These are phyloP conservation scores for Emydoidea blandingii DNA, from an alignment of 2,797 vertebrate genomes.

Conservation along the genomic window DNA sequence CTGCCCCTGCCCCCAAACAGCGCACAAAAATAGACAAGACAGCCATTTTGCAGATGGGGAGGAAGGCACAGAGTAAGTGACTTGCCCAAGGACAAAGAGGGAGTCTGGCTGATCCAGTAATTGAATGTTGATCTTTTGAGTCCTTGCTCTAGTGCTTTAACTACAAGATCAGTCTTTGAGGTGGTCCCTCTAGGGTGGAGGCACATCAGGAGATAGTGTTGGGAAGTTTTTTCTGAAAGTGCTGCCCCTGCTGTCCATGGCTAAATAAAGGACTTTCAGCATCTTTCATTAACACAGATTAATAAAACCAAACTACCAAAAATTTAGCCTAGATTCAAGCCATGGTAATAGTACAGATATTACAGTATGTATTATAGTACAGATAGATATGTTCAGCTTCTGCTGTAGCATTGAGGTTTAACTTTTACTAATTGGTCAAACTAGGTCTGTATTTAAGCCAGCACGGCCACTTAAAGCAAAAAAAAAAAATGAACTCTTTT, in stretches of 20 bases:
- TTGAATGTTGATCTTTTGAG: not conserved
- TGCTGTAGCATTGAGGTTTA: not conserved
- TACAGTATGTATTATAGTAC: not conserved
- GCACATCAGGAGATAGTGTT: fast-evolving
- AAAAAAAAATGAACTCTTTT: not conserved
- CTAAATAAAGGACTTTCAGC: not conserved
- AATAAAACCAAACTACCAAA: not conserved
- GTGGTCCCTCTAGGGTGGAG: fast-evolving
- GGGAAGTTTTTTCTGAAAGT: not conserved
- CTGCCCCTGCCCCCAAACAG: not conserved
- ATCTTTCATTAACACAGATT: not conserved
- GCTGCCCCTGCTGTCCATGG: not conserved
- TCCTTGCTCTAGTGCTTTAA: not conserved
- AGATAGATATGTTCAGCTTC: not conserved
- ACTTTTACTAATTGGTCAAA: not conserved
- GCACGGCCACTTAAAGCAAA: not conserved
- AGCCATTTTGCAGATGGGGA: not conserved
- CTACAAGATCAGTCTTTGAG: not conserved
- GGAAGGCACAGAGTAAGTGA: not conserved
- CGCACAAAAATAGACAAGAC: not conserved
- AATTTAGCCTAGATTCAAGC: not conserved
- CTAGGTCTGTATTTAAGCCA: constrained; percentile 28
- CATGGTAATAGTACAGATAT: not conserved
- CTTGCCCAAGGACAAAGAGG: not conserved
- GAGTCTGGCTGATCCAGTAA: not conserved